These are phyloP conservation scores for Hybos culiciformis DNA, from an alignment of 2,888 invertebrate genomes.

Conservation along the genomic window DNA sequence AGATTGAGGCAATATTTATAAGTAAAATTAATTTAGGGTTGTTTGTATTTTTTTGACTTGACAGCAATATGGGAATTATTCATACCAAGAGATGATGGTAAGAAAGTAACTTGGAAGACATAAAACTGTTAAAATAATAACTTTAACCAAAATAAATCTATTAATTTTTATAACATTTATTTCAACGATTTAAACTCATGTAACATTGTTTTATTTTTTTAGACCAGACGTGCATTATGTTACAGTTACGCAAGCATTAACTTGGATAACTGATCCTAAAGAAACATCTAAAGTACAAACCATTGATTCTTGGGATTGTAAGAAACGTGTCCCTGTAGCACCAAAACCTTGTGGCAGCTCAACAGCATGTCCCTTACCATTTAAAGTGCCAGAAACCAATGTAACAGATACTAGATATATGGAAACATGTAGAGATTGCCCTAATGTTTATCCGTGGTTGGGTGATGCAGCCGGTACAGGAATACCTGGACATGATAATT, in stretches of 20 bases:
- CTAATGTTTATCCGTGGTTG: conserved; percentile 75
- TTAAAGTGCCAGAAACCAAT: conserved; percentile 62
- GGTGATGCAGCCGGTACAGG: conserved; percentile 77
- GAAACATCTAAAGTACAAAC: conserved; percentile 49
- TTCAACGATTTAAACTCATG: not conserved
- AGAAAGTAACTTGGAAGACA: no score
- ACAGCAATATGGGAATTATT: no score
- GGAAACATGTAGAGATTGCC: conserved; percentile 77
- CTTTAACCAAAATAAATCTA: no score
- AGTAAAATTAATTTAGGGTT: no score
- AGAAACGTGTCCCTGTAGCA: conserved; percentile 55
- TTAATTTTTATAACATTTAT: no score
- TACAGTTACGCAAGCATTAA: conserved; percentile 74
- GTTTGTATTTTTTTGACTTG: no score
- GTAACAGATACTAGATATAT: conserved; percentile 72
- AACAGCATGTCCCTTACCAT: conserved; percentile 71
- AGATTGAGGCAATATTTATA: no score
- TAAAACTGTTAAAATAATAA: no score
- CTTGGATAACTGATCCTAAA: conserved; percentile 81
- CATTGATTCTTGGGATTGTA: conserved; percentile 73
- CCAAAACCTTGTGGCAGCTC: conserved; percentile 63
- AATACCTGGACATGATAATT: conserved; percentile 63
- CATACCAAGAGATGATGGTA: no score
- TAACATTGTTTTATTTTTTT: conserved; percentile 6
- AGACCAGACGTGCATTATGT: conserved; percentile 80